A percentile compares a stretch with the other conserved stretches of the same genome.
phyloP scores from a whole-genome alignment of 2,888 invertebrate species.

The Hemistola chrysoprasaria region DNA sequence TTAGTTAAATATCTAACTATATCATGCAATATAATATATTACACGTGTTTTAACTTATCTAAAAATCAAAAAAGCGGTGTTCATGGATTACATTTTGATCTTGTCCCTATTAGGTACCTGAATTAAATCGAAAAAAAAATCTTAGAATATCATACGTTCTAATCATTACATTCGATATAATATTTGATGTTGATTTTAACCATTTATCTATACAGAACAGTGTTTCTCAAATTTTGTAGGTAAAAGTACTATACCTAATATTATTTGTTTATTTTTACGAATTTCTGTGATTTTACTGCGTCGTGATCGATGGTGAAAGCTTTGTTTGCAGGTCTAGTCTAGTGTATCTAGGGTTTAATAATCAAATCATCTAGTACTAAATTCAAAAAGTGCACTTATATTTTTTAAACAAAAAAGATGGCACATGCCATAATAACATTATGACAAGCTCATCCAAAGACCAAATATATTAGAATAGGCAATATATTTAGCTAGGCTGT shows the following conservation, averaged over 20 bases:
- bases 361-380: constrained; percentile 61
- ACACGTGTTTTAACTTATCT: constrained; percentile 19
- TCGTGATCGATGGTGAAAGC: constrained; percentile 50
- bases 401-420: constrained; percentile 65
- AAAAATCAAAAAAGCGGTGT: constrained; percentile 29
- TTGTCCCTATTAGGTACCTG: constrained; percentile 76
- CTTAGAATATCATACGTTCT: constrained; percentile 21
- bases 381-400: constrained; percentile 78
- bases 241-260: too few species aligned
- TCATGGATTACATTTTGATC: constrained; percentile 39
- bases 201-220: constrained; percentile 59
- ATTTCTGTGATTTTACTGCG: constrained; percentile 65
- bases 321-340: constrained; percentile 71
- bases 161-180: constrained; percentile 31
- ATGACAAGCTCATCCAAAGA: constrained; percentile 81
- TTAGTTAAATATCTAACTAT: constrained; percentile 25
- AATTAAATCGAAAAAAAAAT: constrained; percentile 52
- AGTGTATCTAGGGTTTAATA: constrained; percentile 55
- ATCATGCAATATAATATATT: constrained; percentile 18
- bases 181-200: constrained; percentile 32
- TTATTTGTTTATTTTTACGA: constrained; percentile 44
- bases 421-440: constrained; percentile 76
- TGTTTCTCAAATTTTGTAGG: constrained; percentile 80
- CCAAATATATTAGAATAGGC: constrained; percentile 78
- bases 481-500: constrained; percentile 72